A percentile compares a stretch with the other conserved stretches of the same genome.
These are phyloP conservation scores for Siniperca chuatsi DNA, from an alignment of 2,113 vertebrate species.

Conservation along the genomic window DNA sequence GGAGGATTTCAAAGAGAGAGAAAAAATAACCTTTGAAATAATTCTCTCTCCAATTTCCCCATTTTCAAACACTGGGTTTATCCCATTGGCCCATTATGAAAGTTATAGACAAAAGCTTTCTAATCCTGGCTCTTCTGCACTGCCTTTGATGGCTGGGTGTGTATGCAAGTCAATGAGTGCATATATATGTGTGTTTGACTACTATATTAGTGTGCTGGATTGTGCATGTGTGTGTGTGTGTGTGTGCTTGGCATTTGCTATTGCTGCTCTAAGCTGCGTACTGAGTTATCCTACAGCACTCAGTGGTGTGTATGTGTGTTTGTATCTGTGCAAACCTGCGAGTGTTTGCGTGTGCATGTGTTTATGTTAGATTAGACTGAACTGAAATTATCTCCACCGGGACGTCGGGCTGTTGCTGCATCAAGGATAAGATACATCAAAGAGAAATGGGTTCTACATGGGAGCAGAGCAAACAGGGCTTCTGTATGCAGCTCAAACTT, in stretches of 20 bases:
- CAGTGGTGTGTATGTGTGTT: background rate
- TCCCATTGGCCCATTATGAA: constrained; percentile 65
- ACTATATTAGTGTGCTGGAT: background rate
- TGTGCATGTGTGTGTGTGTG: background rate
- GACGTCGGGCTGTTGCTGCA: constrained; percentile 43
- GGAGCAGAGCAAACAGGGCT: constrained; percentile 13
- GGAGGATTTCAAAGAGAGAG: constrained; percentile 31
- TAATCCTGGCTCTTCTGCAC: constrained; percentile 64
- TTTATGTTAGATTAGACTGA: constrained; percentile 56
- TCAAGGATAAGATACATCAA: constrained; percentile 66
- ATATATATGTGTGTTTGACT: constrained; percentile 15
- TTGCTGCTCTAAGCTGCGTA: constrained; percentile 31
- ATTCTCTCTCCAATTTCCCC: constrained; percentile 31
- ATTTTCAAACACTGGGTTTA: constrained; percentile 57
- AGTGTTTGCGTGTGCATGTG: constrained; percentile 32
- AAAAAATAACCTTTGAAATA: constrained; percentile 50
- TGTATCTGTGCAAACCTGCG: background rate
- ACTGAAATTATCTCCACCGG: constrained; percentile 57
- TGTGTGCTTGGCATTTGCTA: background rate
- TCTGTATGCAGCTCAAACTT: constrained; percentile 29
- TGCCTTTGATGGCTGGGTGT: constrained; percentile 64
- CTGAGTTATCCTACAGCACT: constrained; percentile 40
- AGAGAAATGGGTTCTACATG: constrained; percentile 42
- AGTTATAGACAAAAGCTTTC: constrained; percentile 71
- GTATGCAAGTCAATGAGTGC: constrained; percentile 31